Conservation (phyloP, 1,140 invertebrate genomes). For the Mya arenaria region DNA sequence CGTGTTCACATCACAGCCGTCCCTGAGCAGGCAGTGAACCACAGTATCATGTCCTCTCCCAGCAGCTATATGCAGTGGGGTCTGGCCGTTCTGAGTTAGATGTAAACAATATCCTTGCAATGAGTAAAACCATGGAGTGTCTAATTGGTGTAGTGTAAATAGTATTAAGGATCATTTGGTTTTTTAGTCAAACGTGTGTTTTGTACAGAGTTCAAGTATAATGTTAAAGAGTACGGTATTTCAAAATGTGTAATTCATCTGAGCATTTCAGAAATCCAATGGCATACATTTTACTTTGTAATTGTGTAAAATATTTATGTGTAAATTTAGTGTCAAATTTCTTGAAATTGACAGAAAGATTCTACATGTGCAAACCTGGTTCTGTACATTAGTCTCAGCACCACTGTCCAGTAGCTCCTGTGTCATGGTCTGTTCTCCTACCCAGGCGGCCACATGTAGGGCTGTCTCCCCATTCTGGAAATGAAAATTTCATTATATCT, state of each 20-base stretch:
- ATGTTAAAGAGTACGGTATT: too few species aligned
- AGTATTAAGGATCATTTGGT: too few species aligned
- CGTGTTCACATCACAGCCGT: constrained; percentile 89
- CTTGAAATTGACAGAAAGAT: too few species aligned
- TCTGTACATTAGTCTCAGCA: constrained; percentile 33
- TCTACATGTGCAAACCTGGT: constrained; percentile 41
- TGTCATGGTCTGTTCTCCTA: constrained; percentile 7
- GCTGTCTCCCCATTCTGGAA: constrained; percentile 62
- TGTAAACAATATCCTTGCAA: too few species aligned
- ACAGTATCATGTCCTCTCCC: constrained; percentile 84
- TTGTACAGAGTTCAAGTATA: too few species aligned
- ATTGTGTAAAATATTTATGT: too few species aligned
- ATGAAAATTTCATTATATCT: too few species aligned
- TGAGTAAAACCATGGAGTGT: too few species aligned
- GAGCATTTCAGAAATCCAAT: neutral
- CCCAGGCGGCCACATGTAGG: constrained; percentile 57
- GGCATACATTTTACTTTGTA: too few species aligned
- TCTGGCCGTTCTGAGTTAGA: constrained; percentile 87
- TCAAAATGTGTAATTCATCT: neutral
- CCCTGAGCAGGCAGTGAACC: constrained; percentile 86
- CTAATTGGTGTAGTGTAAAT: too few species aligned
- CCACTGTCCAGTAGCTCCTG: constrained; percentile 29
- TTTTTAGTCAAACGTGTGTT: too few species aligned
- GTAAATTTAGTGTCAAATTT: too few species aligned
- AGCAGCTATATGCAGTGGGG: constrained; percentile 88